These are phyloP conservation scores for Drosophila pachea DNA, from an alignment of 1,140 invertebrate species.

Conservation along the genomic window DNA sequence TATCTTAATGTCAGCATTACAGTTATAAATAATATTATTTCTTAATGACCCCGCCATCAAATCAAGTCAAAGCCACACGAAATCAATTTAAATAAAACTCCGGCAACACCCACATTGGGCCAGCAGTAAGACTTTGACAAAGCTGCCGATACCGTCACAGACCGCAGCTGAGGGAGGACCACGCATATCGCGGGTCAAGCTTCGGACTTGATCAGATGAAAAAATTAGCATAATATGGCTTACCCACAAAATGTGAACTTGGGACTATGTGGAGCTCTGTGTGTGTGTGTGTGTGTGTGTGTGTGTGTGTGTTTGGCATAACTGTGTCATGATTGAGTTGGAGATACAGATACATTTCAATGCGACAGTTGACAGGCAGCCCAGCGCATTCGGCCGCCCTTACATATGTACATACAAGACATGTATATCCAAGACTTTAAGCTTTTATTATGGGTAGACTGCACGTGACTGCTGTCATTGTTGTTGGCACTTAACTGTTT, in stretches of 20 bases:
- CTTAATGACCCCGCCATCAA: constrained; percentile 36
- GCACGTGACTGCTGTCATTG: constrained; percentile 58
- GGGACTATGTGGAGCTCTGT: constrained; percentile 36
- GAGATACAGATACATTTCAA: constrained; percentile 52
- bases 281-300: constrained; percentile 17
- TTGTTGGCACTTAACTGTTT: constrained; percentile 35
- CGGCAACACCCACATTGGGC: constrained; percentile 63
- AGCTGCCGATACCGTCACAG: not conserved
- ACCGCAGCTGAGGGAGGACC: constrained; percentile 1
- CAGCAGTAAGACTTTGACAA: not conserved
- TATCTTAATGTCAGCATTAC: constrained; percentile 27
- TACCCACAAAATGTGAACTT: constrained; percentile 61
- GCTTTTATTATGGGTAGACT: constrained; percentile 21
- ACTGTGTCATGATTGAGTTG: constrained; percentile 68
- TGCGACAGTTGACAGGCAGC: constrained; percentile 49
- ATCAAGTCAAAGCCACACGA: constrained; percentile 27
- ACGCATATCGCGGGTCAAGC: constrained; percentile 36
- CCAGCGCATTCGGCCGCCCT: constrained; percentile 2
- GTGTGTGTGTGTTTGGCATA: constrained; percentile 33
- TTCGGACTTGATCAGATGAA: constrained; percentile 2
- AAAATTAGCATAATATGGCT: constrained; percentile 63
- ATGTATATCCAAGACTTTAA: constrained; percentile 15
- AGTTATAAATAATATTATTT: constrained; percentile 53
- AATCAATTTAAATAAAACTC: constrained; percentile 35
- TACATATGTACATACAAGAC: constrained; percentile 10